These are phyloP conservation scores for Syngnathoides biaculeatus DNA, from an alignment of 2,113 vertebrate genomes.

Conservation along the genomic window DNA sequence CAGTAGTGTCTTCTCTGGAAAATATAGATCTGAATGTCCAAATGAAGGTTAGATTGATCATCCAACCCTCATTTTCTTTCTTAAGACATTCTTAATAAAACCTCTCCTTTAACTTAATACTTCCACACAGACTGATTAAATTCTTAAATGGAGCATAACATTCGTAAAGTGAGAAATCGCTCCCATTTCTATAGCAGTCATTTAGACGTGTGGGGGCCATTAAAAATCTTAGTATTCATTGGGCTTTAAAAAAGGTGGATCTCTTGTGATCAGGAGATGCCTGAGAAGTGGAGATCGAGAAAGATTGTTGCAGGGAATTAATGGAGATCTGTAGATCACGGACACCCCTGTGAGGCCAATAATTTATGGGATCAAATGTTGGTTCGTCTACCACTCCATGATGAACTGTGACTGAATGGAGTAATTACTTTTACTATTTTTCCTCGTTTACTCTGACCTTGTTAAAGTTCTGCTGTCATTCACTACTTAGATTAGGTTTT, in stretches of 20 bases:
- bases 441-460: conserved; percentile 18
- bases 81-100: conserved; percentile 1
- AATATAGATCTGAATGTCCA: conserved; percentile 9
- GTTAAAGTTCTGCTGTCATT: conserved; percentile 14
- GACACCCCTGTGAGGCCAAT: conserved; percentile 24
- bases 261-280: conserved; percentile 9
- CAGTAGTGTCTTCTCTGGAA: conserved; percentile 1
- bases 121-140: conserved; percentile 28
- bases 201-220: conserved; percentile 16
- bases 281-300: conserved; percentile 3
- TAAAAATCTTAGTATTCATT: conserved; percentile 35
- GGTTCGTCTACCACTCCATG: conserved; percentile 4
- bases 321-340: conserved; percentile 22
- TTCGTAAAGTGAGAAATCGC: conserved; percentile 42
- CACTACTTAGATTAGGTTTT: conserved; percentile 12
- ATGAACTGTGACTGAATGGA: conserved; percentile 14
- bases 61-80: not conserved
- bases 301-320: conserved; percentile 14
- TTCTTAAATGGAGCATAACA: conserved; percentile 31
- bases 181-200: conserved; percentile 30
- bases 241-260: conserved; percentile 39
- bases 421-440: conserved; percentile 13
- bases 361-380: conserved; percentile 34
- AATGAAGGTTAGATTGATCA: not conserved
- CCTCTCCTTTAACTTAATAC: not conserved